Conservation (phyloP, 2,113 vertebrate genomes). For the Nerophis ophidion region DNA sequence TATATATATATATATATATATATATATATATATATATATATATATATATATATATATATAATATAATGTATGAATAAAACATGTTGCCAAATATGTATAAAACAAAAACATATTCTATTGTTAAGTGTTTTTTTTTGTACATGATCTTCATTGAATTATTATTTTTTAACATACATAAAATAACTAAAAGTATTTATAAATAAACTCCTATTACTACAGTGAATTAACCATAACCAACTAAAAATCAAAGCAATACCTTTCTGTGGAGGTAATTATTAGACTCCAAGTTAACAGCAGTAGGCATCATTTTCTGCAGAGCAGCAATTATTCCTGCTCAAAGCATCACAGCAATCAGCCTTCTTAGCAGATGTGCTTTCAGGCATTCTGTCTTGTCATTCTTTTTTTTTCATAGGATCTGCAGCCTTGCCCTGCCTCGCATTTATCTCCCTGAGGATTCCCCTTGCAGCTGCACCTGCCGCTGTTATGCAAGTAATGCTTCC, state of each 20-base stretch:
- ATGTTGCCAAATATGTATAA: too few relatives aligned
- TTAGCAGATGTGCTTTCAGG: background rate
- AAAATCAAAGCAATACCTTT: background rate
- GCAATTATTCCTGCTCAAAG: background rate
- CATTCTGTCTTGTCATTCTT: conserved; percentile 1
- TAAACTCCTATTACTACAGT: too few relatives aligned
- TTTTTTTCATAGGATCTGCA: background rate
- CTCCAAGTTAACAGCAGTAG: background rate
- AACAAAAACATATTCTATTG: too few relatives aligned
- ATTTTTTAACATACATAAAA: too few relatives aligned
- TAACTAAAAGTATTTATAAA: too few relatives aligned
- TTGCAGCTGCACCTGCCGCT: background rate
- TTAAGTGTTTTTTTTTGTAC: too few relatives aligned
- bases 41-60: background rate
- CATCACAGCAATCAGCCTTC: background rate
- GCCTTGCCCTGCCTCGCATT: background rate
- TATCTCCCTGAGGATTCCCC: background rate
- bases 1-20: too few relatives aligned
- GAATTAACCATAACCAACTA: too few relatives aligned
- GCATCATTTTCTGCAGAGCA: background rate
- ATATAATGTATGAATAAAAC: too few relatives aligned
- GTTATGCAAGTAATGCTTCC: background rate
- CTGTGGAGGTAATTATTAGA: background rate
- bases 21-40: too few relatives aligned
- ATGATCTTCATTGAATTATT: too few relatives aligned